phyloP scores from a whole-genome alignment of 2,113 vertebrate genomes.

The Microtus montanus region DNA sequence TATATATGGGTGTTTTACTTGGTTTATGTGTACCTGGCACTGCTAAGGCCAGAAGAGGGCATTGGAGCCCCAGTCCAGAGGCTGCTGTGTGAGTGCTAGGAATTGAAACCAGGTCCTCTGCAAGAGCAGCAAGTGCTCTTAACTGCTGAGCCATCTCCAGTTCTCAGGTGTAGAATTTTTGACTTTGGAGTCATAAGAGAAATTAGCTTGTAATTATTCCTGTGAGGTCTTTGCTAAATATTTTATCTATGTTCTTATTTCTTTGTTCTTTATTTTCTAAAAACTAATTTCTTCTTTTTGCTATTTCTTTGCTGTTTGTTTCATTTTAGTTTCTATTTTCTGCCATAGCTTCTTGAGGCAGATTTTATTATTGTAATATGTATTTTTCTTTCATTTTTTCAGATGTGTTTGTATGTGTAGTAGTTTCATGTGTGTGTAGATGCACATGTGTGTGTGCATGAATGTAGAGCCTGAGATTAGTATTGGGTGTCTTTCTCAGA shows the following conservation, averaged over 20 bases:
- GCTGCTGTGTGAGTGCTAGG: neutral
- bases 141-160: neutral
- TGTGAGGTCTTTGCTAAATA: neutral
- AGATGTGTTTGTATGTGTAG: neutral
- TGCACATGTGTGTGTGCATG: neutral
- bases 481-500: neutral
- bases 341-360: neutral
- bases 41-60: no score
- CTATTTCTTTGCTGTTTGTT: neutral
- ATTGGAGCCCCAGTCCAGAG: neutral
- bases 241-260: constrained; percentile 12
- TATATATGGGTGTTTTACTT: neutral
- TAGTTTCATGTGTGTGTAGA: neutral
- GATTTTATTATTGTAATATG: neutral
- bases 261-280: constrained; percentile 17
- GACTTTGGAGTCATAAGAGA: neutral
- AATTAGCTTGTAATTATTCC: constrained; percentile 7
- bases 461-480: neutral
- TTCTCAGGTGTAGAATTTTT: neutral
- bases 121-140: neutral
- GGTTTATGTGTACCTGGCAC: no score
- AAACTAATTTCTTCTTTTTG: neutral
- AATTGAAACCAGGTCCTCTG: neutral
- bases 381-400: neutral
- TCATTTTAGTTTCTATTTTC: neutral